These are phyloP conservation scores for Glaucomys volans DNA, from an alignment of 2,113 vertebrate genomes.

Conservation along the genomic window DNA sequence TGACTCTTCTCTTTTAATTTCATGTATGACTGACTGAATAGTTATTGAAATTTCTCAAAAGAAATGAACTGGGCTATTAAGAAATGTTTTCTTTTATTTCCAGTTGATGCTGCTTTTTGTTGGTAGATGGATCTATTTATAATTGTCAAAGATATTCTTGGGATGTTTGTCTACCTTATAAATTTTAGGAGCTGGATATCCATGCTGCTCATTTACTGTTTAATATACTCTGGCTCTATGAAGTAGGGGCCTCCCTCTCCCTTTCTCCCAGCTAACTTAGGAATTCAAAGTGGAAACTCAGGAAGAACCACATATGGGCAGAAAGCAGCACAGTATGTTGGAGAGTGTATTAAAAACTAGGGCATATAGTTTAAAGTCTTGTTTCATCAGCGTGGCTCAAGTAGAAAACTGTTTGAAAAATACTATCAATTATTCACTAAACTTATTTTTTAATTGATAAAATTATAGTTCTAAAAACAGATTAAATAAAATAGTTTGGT, in stretches of 20 bases:
- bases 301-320: neutral
- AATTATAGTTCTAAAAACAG: neutral
- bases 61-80: neutral
- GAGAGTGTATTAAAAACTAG: neutral
- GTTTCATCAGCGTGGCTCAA: neutral
- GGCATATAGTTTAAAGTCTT: neutral
- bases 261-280: neutral
- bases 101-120: neutral
- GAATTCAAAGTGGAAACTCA: neutral
- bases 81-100: neutral
- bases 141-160: neutral
- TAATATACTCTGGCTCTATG: neutral
- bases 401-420: neutral
- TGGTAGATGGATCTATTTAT: neutral
- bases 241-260: neutral
- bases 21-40: neutral
- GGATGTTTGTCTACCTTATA: neutral
- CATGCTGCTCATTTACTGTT: neutral
- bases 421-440: neutral
- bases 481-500: neutral
- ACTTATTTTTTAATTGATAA: neutral
- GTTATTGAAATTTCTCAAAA: conserved; percentile 35
- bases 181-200: neutral
- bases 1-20: neutral
- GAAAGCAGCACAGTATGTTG: neutral